Conservation (phyloP, 2,888 invertebrate genomes). For the Malachius bipustulatus region DNA sequence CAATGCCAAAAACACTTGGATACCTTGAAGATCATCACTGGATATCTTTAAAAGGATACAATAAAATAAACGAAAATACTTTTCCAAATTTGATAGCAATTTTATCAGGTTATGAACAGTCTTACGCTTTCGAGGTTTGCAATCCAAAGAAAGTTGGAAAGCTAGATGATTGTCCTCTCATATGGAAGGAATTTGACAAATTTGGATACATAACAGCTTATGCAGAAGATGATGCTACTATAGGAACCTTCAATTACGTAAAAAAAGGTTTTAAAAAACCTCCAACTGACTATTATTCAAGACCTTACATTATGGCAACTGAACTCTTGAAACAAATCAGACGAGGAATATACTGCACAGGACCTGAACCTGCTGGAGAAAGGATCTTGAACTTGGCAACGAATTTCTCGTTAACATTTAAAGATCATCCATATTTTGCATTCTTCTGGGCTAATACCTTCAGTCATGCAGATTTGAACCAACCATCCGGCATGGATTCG, state of each 20-base stretch:
- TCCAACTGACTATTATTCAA: slow-evolving; percentile 73
- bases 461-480: slow-evolving; percentile 58
- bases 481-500: slow-evolving; percentile 53
- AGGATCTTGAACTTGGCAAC: slow-evolving; percentile 55
- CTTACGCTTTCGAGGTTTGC: slow-evolving; percentile 39
- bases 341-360: slow-evolving; percentile 46
- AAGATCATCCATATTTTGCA: slow-evolving; percentile 53
- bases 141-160: slow-evolving; percentile 41
- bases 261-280: slow-evolving; percentile 58
- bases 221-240: slow-evolving; percentile 61
- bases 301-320: slow-evolving; percentile 60
- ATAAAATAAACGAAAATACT: slow-evolving; percentile 75
- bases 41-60: slow-evolving; percentile 31
- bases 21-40: slow-evolving; percentile 44
- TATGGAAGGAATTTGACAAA: slow-evolving; percentile 65
- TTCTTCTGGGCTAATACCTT: slow-evolving; percentile 71
- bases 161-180: slow-evolving; percentile 57
- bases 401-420: slow-evolving; percentile 53
- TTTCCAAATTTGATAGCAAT: slow-evolving; percentile 81
- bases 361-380: slow-evolving; percentile 52
- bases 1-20: slow-evolving; percentile 57
- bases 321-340: slow-evolving; percentile 42
- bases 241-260: slow-evolving; percentile 66
- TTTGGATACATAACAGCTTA: slow-evolving; percentile 67
- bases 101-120: slow-evolving; percentile 47